Conservation (phyloP, 1,140 invertebrate species). For the Eriocheir sinensis region DNA sequence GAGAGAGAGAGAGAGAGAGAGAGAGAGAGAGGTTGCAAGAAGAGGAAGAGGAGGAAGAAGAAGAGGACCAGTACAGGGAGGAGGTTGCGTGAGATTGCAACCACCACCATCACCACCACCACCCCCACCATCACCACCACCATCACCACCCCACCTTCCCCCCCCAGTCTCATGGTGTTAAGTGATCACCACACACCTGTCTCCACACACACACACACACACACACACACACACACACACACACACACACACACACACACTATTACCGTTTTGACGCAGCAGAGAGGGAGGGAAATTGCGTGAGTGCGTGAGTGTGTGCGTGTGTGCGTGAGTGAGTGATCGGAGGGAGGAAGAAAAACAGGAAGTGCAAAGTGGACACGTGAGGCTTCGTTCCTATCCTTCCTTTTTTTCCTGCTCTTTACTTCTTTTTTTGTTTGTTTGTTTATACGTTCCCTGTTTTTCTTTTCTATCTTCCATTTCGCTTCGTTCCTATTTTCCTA, state of each 20-base stretch:
- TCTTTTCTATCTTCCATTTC: not conserved
- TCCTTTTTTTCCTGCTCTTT: not conserved
- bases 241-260: not conserved
- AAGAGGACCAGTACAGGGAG: not conserved
- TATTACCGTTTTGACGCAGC: too few species aligned
- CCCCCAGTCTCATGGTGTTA: not conserved
- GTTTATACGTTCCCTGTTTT: too few species aligned
- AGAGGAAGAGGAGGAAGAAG: not conserved
- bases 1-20: not conserved
- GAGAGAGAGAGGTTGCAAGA: not conserved
- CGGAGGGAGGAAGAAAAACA: too few species aligned
- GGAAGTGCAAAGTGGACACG: not conserved
- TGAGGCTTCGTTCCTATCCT: not conserved
- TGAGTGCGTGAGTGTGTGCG: too few species aligned
- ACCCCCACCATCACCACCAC: not conserved
- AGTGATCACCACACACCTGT: not conserved
- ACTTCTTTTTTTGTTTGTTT: not conserved
- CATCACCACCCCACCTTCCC: not conserved
- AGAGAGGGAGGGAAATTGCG: too few species aligned
- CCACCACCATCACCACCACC: not conserved
- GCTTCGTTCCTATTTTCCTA: not conserved
- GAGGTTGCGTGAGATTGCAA: not conserved
- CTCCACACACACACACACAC: not conserved
- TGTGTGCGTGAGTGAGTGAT: too few species aligned
- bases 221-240: conserved; percentile 25